Percentiles rank a stretch among this genome's conserved stretches.
phyloP scores from a whole-genome alignment of 2,888 invertebrate genomes.

The Andrena marginata region DNA sequence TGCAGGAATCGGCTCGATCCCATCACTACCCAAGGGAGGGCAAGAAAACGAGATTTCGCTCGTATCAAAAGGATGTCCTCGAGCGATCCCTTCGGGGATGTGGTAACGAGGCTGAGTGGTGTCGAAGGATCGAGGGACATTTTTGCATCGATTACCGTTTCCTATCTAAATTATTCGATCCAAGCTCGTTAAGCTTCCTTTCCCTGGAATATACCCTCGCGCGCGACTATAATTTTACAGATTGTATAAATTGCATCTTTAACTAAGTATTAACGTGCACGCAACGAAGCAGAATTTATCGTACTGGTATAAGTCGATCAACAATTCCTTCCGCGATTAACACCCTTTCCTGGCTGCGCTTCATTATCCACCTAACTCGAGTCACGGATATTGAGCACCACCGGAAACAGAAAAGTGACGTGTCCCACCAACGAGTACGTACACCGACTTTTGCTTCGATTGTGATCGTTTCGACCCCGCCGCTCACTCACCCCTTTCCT shows the following conservation, averaged over 20 bases:
- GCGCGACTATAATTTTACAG: not conserved
- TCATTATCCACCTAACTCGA: conserved; percentile 46
- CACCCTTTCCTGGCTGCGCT: not conserved
- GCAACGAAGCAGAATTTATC: not conserved
- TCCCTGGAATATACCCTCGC: not conserved
- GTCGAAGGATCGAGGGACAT: conserved; percentile 54
- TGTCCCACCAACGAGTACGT: conserved; percentile 64
- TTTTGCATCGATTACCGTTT: conserved; percentile 38
- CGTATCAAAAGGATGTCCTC: conserved; percentile 37
- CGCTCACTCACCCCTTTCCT: conserved; percentile 56
- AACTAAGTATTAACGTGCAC: not conserved
- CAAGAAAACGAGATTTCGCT: conserved; percentile 58
- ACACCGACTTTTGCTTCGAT: conserved; percentile 78
- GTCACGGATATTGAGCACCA: conserved; percentile 76
- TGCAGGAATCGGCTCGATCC: not conserved
- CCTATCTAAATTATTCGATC: conserved; percentile 18
- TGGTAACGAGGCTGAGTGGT: conserved; percentile 54
- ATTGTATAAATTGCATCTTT: not conserved
- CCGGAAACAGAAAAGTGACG: conserved; percentile 78
- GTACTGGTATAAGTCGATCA: not conserved
- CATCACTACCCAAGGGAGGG: conserved; percentile 26
- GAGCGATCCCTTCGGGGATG: conserved; percentile 39
- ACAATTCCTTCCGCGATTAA: conserved; percentile 16
- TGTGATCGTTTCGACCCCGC: conserved; percentile 78
- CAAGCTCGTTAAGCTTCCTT: conserved; percentile 9